phyloP scores from a whole-genome alignment of 2,113 vertebrate species.

The Pterocles orientalis region DNA sequence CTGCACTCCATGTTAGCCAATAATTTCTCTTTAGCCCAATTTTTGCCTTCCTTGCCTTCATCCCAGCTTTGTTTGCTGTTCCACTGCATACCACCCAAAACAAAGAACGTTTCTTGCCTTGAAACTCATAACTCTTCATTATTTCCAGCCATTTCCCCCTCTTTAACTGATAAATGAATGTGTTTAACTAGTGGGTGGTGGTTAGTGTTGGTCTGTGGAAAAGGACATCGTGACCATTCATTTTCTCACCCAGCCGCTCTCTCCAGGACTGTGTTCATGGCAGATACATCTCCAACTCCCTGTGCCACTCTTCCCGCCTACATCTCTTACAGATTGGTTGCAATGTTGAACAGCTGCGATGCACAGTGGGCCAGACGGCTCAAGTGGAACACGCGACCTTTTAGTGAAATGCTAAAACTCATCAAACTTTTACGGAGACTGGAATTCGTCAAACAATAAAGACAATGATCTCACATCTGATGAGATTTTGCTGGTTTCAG shows the following conservation, averaged over 20 bases:
- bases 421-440: not conserved
- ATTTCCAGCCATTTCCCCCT: not conserved
- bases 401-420: not conserved
- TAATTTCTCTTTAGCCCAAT: not conserved
- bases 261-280: not conserved
- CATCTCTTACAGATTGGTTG: not conserved
- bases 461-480: fast-evolving
- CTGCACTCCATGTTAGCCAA: not conserved
- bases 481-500: not conserved
- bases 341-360: not conserved
- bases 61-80: not conserved
- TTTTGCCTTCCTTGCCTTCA: not conserved
- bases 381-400: not conserved
- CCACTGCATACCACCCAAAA: not conserved
- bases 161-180: not conserved
- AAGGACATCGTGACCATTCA: not conserved
- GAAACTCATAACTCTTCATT: not conserved
- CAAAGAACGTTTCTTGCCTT: not conserved
- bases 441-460: not conserved
- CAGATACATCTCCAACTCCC: not conserved
- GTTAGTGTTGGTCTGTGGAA: not conserved
- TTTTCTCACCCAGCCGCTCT: not conserved
- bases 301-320: not conserved
- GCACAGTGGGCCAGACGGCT: not conserved
- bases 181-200: not conserved